phyloP scores from a whole-genome alignment of 2,797 vertebrate species.

The Botia kubotai region DNA sequence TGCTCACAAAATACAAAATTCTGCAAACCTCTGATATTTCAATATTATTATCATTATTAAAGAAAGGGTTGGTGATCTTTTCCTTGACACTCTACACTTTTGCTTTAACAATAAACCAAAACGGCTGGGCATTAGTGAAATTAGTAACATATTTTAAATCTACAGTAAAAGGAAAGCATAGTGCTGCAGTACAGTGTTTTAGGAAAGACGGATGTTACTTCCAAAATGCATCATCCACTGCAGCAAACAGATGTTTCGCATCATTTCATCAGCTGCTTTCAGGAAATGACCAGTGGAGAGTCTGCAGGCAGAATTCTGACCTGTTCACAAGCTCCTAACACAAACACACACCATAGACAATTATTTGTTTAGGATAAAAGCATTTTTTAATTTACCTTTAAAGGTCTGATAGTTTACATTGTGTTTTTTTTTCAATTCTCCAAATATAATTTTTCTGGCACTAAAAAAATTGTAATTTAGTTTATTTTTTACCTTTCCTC shows the following conservation, averaged over 20 bases:
- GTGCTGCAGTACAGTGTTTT: neutral
- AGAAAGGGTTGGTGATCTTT: too few relatives aligned
- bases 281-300: slow-evolving; percentile 30
- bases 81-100: neutral
- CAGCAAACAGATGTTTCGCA: slow-evolving; percentile 33
- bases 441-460: too few relatives aligned
- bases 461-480: too few relatives aligned
- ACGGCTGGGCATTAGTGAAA: neutral
- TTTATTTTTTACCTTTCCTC: too few relatives aligned
- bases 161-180: slow-evolving; percentile 21
- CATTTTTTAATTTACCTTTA: too few relatives aligned
- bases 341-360: neutral
- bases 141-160: neutral
- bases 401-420: too few relatives aligned
- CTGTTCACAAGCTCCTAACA: neutral
- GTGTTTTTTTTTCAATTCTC: too few relatives aligned
- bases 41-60: too few relatives aligned
- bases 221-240: slow-evolving; percentile 28
- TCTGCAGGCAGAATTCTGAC: slow-evolving; percentile 25
- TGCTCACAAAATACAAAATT: too few relatives aligned
- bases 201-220: slow-evolving; percentile 17
- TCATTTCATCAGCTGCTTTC: slow-evolving; percentile 42
- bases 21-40: too few relatives aligned
- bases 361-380: neutral
- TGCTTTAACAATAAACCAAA: neutral